Conservation (phyloP, 2,888 invertebrate genomes). For the Dicranocentrus wangi region DNA sequence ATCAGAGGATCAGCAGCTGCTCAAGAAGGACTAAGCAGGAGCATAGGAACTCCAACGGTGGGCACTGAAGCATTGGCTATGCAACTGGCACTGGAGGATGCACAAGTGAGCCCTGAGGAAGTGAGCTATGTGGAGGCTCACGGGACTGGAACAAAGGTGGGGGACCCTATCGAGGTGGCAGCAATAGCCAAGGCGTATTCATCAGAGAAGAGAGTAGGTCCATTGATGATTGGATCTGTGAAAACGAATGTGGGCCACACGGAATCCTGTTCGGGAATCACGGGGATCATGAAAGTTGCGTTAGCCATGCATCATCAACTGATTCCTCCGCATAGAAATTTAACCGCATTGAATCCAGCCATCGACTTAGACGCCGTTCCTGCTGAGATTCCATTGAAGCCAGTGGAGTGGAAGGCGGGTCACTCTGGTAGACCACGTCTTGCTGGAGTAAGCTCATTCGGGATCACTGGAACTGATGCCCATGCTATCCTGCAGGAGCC, state of each 20-base stretch:
- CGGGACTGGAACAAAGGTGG: slow-evolving; percentile 75
- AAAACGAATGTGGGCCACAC: slow-evolving; percentile 62
- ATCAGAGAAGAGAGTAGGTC: background rate
- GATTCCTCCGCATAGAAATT: slow-evolving; percentile 30
- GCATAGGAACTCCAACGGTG: slow-evolving; percentile 72
- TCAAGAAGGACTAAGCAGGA: slow-evolving; percentile 74
- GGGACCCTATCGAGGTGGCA: slow-evolving; percentile 59
- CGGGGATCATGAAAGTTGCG: slow-evolving; percentile 32
- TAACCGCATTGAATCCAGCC: slow-evolving; percentile 19
- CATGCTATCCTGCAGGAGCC: slow-evolving; percentile 65
- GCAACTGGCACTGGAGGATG: slow-evolving; percentile 27
- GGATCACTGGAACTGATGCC: slow-evolving; percentile 49
- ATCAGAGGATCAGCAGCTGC: slow-evolving; percentile 73
- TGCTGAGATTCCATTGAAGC: slow-evolving; percentile 17
- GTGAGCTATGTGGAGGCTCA: slow-evolving; percentile 40
- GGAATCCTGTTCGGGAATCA: slow-evolving; percentile 52
- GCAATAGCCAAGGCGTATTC: slow-evolving; percentile 23
- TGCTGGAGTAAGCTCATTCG: slow-evolving; percentile 39
- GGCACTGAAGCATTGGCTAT: slow-evolving; percentile 37
- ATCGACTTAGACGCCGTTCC: slow-evolving; percentile 30
- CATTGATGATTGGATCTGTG: slow-evolving; percentile 20
- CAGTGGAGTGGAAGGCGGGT: slow-evolving; percentile 14
- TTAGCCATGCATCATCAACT: slow-evolving; percentile 5
- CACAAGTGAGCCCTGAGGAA: slow-evolving; percentile 43
- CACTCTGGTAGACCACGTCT: background rate